Evolutionary conservation across 2,113 vertebrate species (phyloP), one percentile per base, ranked within the genome.

Genomic region (Rhinoderma darwinii): DNA sequence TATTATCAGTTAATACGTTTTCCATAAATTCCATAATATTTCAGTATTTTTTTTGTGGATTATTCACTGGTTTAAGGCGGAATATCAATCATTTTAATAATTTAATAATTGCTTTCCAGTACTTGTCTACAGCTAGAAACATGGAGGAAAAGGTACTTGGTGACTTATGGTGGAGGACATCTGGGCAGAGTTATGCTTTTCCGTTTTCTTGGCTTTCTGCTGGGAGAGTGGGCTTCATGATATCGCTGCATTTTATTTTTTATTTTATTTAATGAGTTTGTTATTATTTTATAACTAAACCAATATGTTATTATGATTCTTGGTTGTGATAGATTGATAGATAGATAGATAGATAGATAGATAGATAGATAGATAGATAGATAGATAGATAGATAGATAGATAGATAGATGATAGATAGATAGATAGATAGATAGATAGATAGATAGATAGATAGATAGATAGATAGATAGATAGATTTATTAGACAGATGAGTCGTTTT

Each of bases 31-130:
- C 35, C 32, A 10, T 2, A 37, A 72, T 39, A 39, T 25, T 20
- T 35, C 41, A 12, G 41, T 2, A 22, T 22, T 25, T 9, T 22
- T 4, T 39, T 22, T 25, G 3, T 68, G 17, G 30, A 25, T 6
- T 18, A 6, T 18, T 20, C 68, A 41, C 9, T 41, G 37, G 35
- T 72, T 11, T 25, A 25, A 25, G 20, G 27, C 41, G 20, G 22
- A 20, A 41, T 39, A 5, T 25, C 6, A 39, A 30, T 72, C 8
- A 10, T 41, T 41, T 25, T 72, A 72, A 72, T 41, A 12, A 70
- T 72, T 39, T 25, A 68, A 35, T 68, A 25, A 83, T 70, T 83
- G 30, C 44, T 32, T 83, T 83, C 63, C 81, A 83, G 81, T 83
- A 20, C 9, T 82, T 83, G 27, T n/a, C 61, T 50, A n/a, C 61